Evolutionary conservation across 2,113 vertebrate species (phyloP), one percentile per base, ranked within the genome.

Genomic region (Otis tarda): DNA sequence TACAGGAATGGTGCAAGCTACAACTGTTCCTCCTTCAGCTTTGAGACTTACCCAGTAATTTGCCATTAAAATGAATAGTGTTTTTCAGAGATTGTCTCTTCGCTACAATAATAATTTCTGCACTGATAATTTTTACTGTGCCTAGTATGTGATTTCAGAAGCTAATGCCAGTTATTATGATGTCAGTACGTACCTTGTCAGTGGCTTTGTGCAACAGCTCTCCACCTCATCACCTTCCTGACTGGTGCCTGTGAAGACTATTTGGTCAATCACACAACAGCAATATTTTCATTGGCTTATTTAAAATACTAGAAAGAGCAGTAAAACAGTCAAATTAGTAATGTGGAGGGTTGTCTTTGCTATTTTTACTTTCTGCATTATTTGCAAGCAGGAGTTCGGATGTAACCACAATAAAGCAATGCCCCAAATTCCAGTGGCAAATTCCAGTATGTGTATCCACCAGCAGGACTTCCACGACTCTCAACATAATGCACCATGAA

Each of bases 31-130:
- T 68, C 76, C 76, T 86, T 88, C 89, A 78, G 76, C 70, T 91
- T 82, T 69, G 84, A 94, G 85, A 25, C 50, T 82, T 89, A 73
- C 60, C 85, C 70, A 43, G 85, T 78, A 86, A 78, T 95, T 85
- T 92, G 60, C 94, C 56, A 79, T 78, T 91, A 91, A 89, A 94
- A 91, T 86, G 53, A 91, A 64, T 53, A 78, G 49, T 89, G 39
- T 59, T 89, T 94, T 86, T 74, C 60, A 83, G 71, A 71, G 39
- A 45, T 85, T 83, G 70, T 61, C 77, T 94, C 65, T 82, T 74
- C 74, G 45, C 60, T 86, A 49, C 56, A 59, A 55, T 74, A 91
- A 89, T 79, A 89, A 92, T 92, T 83, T 92, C 79, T 76, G 87
- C 63, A 52, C 79, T 88, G 69, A 87, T 95, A 84, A 91, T 87